These are phyloP conservation scores for Cacoxenus indagator DNA, from an alignment of 2,888 invertebrate species.

Conservation along the genomic window DNA sequence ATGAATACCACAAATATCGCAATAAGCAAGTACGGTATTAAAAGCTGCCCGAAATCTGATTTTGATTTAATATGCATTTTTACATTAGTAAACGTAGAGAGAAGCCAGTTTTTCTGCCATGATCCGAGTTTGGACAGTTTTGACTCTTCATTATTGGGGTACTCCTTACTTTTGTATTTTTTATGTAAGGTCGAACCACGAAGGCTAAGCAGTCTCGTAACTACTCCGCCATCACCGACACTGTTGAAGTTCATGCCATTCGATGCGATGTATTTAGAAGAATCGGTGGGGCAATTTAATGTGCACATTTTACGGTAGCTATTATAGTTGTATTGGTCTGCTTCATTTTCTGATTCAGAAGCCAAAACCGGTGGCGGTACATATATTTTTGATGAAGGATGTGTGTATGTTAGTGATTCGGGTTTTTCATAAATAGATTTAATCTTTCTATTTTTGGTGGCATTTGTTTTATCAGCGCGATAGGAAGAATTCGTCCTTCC, in stretches of 20 bases:
- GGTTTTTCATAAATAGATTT: neutral
- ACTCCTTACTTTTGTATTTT: constrained; percentile 40
- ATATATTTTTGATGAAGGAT: constrained; percentile 56
- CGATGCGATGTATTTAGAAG: constrained; percentile 38
- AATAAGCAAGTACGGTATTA: constrained; percentile 77
- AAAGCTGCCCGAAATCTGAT: constrained; percentile 59
- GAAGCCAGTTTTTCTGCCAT: neutral
- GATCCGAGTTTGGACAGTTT: constrained; percentile 36
- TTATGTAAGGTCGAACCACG: constrained; percentile 55
- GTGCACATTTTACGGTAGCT: constrained; percentile 43
- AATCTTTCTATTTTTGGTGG: neutral
- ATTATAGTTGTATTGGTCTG: constrained; percentile 35
- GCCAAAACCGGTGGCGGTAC: constrained; percentile 62
- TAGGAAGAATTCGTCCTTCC: constrained; percentile 73
- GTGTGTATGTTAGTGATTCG: neutral
- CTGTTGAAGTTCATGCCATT: constrained; percentile 36
- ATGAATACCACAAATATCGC: constrained; percentile 77
- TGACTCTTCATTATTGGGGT: constrained; percentile 33
- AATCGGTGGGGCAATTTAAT: constrained; percentile 39
- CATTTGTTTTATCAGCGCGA: constrained; percentile 24
- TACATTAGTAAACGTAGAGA: constrained; percentile 32
- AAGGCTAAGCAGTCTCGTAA: constrained; percentile 55
- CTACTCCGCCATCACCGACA: constrained; percentile 49
- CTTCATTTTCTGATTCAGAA: constrained; percentile 57
- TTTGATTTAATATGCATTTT: constrained; percentile 40